phyloP scores from a whole-genome alignment of 2,888 invertebrate species.

The Pegoplata infirma region DNA sequence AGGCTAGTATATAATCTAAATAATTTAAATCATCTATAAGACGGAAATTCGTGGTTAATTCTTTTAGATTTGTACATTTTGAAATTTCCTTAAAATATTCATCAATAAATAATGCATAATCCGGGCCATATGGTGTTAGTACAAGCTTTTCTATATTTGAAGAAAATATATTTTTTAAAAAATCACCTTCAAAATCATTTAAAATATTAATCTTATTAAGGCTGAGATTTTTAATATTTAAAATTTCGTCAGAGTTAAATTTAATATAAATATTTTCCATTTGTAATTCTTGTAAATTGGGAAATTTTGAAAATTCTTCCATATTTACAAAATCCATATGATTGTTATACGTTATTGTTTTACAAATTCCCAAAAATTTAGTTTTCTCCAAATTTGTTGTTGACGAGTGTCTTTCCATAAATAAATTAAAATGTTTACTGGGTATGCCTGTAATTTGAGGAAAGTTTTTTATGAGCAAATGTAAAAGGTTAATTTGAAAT shows the following conservation, averaged over 20 bases:
- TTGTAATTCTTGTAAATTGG: constrained; percentile 6
- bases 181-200: not conserved
- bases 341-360: not conserved
- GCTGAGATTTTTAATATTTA: not conserved
- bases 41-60: constrained; percentile 1
- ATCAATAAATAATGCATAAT: not conserved
- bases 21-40: not conserved
- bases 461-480: not conserved
- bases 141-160: not conserved
- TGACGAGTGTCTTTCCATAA: not conserved
- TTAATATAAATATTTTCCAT: not conserved
- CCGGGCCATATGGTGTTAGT: not conserved
- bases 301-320: constrained; percentile 8
- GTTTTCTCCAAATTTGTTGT: not conserved
- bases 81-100: not conserved
- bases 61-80: not conserved
- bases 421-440: not conserved
- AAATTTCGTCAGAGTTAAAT: not conserved
- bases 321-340: not conserved
- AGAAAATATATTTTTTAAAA: not conserved
- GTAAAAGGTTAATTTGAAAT: constrained; percentile 30
- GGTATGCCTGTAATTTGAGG: constrained; percentile 1
- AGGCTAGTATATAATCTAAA: not conserved
- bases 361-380: not conserved
- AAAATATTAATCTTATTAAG: not conserved